phyloP scores from a whole-genome alignment of 2,888 invertebrate species.

The Ceriagrion tenellum region DNA sequence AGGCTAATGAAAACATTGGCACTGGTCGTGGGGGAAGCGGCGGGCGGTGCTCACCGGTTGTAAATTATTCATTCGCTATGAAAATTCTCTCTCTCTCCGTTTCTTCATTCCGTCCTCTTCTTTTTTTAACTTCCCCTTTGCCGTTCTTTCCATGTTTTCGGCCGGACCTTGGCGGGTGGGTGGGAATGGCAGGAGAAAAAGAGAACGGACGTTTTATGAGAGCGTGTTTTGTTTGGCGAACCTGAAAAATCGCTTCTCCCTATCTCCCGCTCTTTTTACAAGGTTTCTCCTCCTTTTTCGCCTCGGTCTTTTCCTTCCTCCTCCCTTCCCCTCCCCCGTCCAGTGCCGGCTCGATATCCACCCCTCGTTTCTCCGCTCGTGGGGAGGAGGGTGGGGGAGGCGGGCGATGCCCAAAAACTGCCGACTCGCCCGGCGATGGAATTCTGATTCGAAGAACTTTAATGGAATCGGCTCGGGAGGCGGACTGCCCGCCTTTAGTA shows the following conservation, averaged over 20 bases:
- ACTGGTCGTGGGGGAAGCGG: neutral
- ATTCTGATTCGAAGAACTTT: slow-evolving; percentile 16
- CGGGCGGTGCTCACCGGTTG: slow-evolving; percentile 40
- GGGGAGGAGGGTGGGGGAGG: neutral
- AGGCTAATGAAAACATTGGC: slow-evolving; percentile 62
- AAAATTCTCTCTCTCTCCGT: slow-evolving; percentile 45
- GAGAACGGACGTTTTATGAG: slow-evolving; percentile 38
- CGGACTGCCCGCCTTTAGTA: neutral
- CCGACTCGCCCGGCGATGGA: neutral
- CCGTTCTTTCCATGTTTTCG: neutral
- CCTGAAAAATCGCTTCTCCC: slow-evolving; percentile 28
- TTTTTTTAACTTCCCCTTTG: too few species aligned
- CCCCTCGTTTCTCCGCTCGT: neutral
- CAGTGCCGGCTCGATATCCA: neutral
- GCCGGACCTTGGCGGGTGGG: neutral
- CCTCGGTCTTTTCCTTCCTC: neutral
- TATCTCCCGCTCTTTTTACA: neutral
- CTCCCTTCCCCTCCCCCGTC: neutral
- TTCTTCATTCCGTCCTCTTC: neutral
- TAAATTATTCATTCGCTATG: slow-evolving; percentile 66
- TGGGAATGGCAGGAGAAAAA: neutral
- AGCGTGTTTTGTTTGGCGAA: slow-evolving; percentile 44
- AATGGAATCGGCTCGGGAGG: slow-evolving; percentile 2
- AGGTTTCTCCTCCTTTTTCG: slow-evolving; percentile 9
- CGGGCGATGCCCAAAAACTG: neutral